Conservation (phyloP, 2,113 vertebrate genomes). For the Macquaria ambigua region DNA sequence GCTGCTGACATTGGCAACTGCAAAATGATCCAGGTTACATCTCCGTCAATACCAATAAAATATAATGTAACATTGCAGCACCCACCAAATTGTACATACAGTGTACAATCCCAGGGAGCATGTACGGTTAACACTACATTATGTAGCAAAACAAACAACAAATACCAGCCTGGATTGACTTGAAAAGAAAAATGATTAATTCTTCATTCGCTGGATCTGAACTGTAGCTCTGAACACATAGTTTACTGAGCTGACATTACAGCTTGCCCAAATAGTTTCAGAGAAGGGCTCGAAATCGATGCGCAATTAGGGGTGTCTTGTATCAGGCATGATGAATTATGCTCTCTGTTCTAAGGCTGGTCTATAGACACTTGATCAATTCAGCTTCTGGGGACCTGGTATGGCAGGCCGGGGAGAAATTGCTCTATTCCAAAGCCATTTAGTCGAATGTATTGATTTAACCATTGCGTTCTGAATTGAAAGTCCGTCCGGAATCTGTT, state of each 20-base stretch:
- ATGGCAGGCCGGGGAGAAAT: constrained; percentile 65
- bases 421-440: constrained; percentile 78
- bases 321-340: constrained; percentile 81
- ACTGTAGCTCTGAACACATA: constrained; percentile 57
- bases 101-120: not conserved
- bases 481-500: constrained; percentile 60
- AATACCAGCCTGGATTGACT: constrained; percentile 40
- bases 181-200: constrained; percentile 62
- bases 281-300: constrained; percentile 76
- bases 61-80: not conserved
- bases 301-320: constrained; percentile 80
- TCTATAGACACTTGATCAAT: constrained; percentile 80
- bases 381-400: constrained; percentile 64
- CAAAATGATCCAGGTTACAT: constrained; percentile 39
- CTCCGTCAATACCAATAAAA: constrained; percentile 38
- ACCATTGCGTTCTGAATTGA: constrained; percentile 74
- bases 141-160: constrained; percentile 33
- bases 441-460: constrained; percentile 82
- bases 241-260: constrained; percentile 75
- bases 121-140: constrained; percentile 17
- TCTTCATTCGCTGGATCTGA: constrained; percentile 54
- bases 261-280: constrained; percentile 75
- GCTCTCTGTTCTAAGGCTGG: constrained; percentile 71
- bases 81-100: not conserved
- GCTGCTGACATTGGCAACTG: constrained; percentile 38